Evolutionary conservation across 2,888 invertebrate genomes (phyloP), one percentile per base, ranked within the genome.

Genomic region (Eueremaeus valkanovi): DNA sequence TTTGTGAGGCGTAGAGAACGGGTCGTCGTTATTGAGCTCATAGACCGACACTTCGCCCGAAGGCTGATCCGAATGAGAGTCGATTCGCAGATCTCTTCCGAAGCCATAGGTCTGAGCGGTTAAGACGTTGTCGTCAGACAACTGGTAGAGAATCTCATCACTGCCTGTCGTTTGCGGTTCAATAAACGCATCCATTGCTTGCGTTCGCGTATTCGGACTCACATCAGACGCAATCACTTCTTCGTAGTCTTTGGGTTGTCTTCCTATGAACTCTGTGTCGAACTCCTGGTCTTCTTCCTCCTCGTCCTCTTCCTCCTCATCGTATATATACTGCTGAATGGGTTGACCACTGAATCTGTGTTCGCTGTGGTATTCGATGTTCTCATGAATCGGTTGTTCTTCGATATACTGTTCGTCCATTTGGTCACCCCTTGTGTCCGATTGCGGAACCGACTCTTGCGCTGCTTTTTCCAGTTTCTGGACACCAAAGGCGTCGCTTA

Each of bases 41-140:
- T 66, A 66, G 3, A 18, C 21, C n/a, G 36, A 36, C 6, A 36
- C 31, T 36, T 66, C 36, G 3, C n/a, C 18, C n/a, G 11, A 21
- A 36, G 13, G 1, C 1, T 11, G 61, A 3, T 61, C 61, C 1
- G 61, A 31, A 31, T 6, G 9, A 13, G 61, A 61, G 18, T 31
- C 61, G n/a, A 66, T 66, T n/a, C 66, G 3, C 21, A 66, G 66
- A 66, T 36, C 66, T n/a, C 36, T 66, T 33, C 21, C 36, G 5
- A 36, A n/a, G n/a, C 66, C 66, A 66, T 66, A 66, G 66, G 3
- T 33, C 66, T 66, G 66, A 66, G 66, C 66, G 21, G 36, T 66
- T 66, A 66, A 66, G 21, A 36, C 36, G 18, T 66, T 36, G 31
- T 66, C 36, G 16, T 66, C 66, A 66, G 33, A 33, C 21, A 66